Conservation (phyloP, 2,888 invertebrate genomes). For the Spilosoma lubricipeda region DNA sequence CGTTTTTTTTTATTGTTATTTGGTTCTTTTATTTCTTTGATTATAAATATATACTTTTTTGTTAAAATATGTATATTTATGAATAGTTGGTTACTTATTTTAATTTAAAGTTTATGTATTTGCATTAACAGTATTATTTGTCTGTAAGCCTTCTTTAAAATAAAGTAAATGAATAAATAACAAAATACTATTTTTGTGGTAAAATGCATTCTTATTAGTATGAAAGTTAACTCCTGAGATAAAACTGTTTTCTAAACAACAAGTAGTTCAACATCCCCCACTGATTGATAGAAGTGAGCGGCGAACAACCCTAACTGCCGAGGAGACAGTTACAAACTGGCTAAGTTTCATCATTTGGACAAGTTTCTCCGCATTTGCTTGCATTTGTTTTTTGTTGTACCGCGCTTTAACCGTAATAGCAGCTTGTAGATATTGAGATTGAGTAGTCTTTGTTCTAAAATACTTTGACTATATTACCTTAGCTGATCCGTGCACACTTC, state of each 20-base stretch:
- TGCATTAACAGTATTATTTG: too few relatives aligned
- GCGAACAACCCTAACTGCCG: constrained; percentile 1
- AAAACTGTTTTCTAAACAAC: neutral
- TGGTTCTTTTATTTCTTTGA: too few relatives aligned
- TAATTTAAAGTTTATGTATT: too few relatives aligned
- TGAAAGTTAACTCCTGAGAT: neutral
- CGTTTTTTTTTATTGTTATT: too few relatives aligned
- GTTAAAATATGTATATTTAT: too few relatives aligned
- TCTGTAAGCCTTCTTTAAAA: too few relatives aligned
- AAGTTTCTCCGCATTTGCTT: constrained; percentile 23
- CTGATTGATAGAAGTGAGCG: constrained; percentile 4
- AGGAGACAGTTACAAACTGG: constrained; percentile 46
- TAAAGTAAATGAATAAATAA: too few relatives aligned
- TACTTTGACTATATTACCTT: neutral
- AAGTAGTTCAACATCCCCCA: neutral
- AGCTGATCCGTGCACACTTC: too few relatives aligned
- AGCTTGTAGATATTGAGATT: constrained; percentile 6
- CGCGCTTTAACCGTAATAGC: constrained; percentile 7
- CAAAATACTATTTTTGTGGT: too few relatives aligned
- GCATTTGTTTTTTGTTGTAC: constrained; percentile 34
- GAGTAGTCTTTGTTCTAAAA: neutral
- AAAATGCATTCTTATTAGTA: too few relatives aligned
- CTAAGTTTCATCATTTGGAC: constrained; percentile 42
- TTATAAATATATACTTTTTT: too few relatives aligned
- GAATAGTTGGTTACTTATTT: too few relatives aligned